These are phyloP conservation scores for Pygoscelis antarcticus DNA, from an alignment of 2,113 vertebrate species.

Conservation along the genomic window DNA sequence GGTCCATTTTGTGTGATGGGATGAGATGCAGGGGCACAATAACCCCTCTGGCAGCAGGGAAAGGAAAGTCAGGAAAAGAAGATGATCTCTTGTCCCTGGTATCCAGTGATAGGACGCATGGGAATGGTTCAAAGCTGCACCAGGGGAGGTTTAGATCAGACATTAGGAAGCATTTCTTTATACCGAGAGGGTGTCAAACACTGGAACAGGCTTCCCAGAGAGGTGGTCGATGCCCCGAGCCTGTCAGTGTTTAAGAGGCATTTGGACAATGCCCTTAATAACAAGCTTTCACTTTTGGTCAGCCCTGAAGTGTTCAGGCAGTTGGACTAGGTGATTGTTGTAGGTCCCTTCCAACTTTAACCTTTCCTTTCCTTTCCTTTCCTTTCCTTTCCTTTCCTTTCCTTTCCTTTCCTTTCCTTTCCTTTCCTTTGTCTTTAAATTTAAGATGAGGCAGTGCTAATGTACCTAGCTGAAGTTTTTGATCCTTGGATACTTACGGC, in stretches of 20 bases:
- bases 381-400: no score
- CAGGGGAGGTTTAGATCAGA: not conserved
- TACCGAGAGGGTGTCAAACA: not conserved
- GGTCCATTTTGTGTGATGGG: not conserved
- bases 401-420: no score
- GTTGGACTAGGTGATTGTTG: fast-evolving
- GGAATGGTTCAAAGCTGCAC: not conserved
- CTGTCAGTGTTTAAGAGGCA: not conserved
- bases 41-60: not conserved
- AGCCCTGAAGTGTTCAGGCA: not conserved
- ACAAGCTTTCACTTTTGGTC: not conserved
- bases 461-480: no score
- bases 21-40: not conserved
- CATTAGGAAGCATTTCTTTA: not conserved
- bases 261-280: not conserved
- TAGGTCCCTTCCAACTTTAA: not conserved
- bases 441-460: no score
- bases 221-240: not conserved
- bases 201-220: not conserved
- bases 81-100: not conserved
- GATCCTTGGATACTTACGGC: no score
- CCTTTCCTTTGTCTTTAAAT: no score
- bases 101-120: not conserved
- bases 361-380: no score
- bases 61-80: not conserved